Evolutionary conservation across 2,797 vertebrate species (phyloP).

Genomic region (Pitangus sulphuratus): DNA sequence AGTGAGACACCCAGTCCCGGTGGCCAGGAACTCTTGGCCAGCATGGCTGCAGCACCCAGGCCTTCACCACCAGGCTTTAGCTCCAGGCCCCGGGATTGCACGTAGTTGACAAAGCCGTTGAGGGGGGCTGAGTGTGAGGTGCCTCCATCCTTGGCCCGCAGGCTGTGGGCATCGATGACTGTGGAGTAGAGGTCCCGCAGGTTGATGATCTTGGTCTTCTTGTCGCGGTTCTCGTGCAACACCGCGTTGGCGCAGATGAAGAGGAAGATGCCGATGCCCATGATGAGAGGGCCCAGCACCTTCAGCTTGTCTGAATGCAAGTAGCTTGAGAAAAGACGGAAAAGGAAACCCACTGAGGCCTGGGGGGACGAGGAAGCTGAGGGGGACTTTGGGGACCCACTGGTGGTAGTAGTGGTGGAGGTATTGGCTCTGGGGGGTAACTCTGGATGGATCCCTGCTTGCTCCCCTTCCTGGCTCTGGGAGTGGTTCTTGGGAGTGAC

Average conservation of each 20-base stretch:
- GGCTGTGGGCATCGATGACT: conserved; percentile 93
- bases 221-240: conserved; percentile 95
- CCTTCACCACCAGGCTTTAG: conserved; percentile 75
- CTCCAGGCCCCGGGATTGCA: conserved; percentile 85
- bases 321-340: conserved; percentile 86
- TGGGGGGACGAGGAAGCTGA: conserved; percentile 15
- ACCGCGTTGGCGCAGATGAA: conserved; percentile 98
- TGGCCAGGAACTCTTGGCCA: conserved; percentile 87
- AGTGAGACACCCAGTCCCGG: conserved; percentile 74
- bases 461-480: conserved; percentile 1
- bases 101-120: conserved; percentile 90
- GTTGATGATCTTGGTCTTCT: conserved; percentile 98
- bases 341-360: conserved; percentile 83
- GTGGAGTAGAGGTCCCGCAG: conserved; percentile 97
- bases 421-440: background rate
- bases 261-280: conserved; percentile 98
- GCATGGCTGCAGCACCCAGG: conserved; percentile 74
- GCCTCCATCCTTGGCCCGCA: conserved; percentile 85
- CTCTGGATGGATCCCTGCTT: background rate
- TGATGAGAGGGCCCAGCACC: conserved; percentile 95
- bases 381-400: background rate
- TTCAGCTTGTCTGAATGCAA: conserved; percentile 97
- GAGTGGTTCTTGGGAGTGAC: conserved; percentile 28
- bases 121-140: conserved; percentile 74
- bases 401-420: background rate